Base-by-base conservation (phyloP, 23 tunicate genomes). In the Ascidia mentula region DNA sequence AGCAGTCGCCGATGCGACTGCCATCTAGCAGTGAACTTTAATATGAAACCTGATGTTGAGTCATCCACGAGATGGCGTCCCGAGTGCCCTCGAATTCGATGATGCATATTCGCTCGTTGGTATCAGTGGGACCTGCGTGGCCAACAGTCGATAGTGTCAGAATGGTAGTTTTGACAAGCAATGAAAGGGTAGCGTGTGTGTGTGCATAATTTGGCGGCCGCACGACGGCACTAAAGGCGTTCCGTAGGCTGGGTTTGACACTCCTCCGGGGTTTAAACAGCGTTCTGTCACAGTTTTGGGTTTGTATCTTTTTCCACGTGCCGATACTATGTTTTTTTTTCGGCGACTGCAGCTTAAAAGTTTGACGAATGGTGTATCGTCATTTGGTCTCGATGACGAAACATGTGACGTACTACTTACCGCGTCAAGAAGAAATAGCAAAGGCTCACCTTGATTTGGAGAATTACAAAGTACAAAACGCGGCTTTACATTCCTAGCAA, bases 61-160 rank as follows among this genome's bases (percentile, higher is more conserved):
- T 76, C 93, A 93, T 93, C 98, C 98, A 93, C 39, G 81, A 78
- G 75, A 81, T 80, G 77, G 98, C 89, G 69, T 88, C 93, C 31
- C 94, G 46, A 31, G 82, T 60, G 34, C 88, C 84, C 69, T 91
- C 84, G 84, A 93, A 93, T 83, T 93, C 92, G 60, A 93, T 89
- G 81, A 40, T 73, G 73, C 98, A 93, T 33, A 93, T 89, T 46
- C 82, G 81, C 32, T 87, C 91, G 35, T 61, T 82, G 60, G 88
- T 24, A 61, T 78, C 87, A 37, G 73, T 69, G 59, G 82, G 39
- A 87, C 92, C 97, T 87, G 88, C 73, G 61, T 76, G 70, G 38
- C 36, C 89, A 85, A 85, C 71, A 85, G 82, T 72, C 89, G 89
- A 85, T 34, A 83, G 82, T 78, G 82, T 78, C 46, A 84, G 40